Evolutionary conservation across 2,113 vertebrate species (phyloP).

Genomic region (Chunga burmeisteri): DNA sequence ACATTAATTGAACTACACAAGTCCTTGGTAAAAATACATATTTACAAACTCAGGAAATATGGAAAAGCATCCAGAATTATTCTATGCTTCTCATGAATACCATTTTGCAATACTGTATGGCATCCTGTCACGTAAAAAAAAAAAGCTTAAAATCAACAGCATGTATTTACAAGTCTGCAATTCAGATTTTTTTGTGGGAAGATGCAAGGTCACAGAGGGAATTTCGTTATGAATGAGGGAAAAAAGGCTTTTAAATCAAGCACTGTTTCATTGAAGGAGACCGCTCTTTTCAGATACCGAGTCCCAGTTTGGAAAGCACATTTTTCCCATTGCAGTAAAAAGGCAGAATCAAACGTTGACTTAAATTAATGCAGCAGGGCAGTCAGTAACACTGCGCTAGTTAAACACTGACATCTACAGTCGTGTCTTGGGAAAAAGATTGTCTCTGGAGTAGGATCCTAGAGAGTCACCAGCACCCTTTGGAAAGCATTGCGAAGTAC

Average conservation of each 20-base stretch:
- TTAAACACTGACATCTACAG: conserved; percentile 83
- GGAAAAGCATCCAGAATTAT: neutral
- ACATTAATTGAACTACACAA: neutral
- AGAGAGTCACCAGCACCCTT: neutral
- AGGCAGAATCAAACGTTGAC: conserved; percentile 15
- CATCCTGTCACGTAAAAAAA: neutral
- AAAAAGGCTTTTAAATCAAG: neutral
- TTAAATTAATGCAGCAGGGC: conserved; percentile 18
- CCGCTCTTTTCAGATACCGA: conserved; percentile 30
- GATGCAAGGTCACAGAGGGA: neutral
- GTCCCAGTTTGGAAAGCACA: conserved; percentile 51
- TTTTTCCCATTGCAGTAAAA: conserved; percentile 61
- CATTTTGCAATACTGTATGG: neutral
- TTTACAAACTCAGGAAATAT: neutral
- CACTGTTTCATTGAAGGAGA: conserved; percentile 37
- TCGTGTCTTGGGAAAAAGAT: conserved; percentile 17
- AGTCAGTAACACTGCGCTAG: conserved; percentile 17
- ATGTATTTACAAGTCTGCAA: neutral
- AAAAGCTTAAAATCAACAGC: neutral
- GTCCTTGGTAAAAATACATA: neutral
- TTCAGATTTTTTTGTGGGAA: neutral
- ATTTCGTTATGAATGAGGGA: neutral
- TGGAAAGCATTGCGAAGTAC: neutral
- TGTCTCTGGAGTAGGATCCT: neutral
- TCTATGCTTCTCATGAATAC: neutral